These are phyloP conservation scores for Fragum fragum DNA, from an alignment of 2,888 invertebrate genomes.

Conservation along the genomic window DNA sequence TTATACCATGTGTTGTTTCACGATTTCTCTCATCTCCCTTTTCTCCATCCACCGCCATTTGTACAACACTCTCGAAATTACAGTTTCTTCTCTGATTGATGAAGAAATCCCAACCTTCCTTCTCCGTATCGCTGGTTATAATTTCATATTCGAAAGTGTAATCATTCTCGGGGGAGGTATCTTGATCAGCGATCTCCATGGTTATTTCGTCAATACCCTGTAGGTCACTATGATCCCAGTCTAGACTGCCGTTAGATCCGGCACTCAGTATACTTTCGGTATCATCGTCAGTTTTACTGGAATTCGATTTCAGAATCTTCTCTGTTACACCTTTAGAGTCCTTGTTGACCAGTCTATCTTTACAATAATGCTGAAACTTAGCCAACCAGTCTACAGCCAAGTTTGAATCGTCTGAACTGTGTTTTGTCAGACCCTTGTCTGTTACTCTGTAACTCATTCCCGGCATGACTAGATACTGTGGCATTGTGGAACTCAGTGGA, in stretches of 20 bases:
- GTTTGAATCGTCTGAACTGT: constrained; percentile 68
- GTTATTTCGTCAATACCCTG: constrained; percentile 73
- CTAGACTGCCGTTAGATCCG: constrained; percentile 68
- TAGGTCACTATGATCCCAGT: constrained; percentile 74
- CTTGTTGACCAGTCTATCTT: constrained; percentile 76
- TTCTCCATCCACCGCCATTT: constrained; percentile 65
- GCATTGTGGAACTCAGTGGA: constrained; percentile 74
- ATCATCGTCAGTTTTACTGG: constrained; percentile 62
- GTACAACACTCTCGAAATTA: constrained; percentile 76
- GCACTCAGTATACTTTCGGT: constrained; percentile 67
- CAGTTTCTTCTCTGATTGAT: constrained; percentile 78
- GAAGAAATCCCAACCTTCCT: constrained; percentile 81
- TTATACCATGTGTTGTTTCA: constrained; percentile 39
- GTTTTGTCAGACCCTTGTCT: constrained; percentile 62
- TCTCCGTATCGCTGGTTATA: constrained; percentile 75
- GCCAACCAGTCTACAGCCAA: constrained; percentile 76
- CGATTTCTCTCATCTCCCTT: constrained; percentile 47
- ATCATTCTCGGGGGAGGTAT: constrained; percentile 73
- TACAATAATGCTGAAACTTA: constrained; percentile 81
- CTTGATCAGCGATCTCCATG: constrained; percentile 66
- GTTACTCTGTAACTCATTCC: constrained; percentile 71
- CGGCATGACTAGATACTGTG: constrained; percentile 69
- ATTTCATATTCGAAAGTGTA: constrained; percentile 79
- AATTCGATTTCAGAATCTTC: constrained; percentile 62
- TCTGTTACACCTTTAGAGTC: constrained; percentile 78